These are phyloP conservation scores for Lasioglossum malachurum DNA, from an alignment of 2,888 invertebrate genomes.

Conservation along the genomic window DNA sequence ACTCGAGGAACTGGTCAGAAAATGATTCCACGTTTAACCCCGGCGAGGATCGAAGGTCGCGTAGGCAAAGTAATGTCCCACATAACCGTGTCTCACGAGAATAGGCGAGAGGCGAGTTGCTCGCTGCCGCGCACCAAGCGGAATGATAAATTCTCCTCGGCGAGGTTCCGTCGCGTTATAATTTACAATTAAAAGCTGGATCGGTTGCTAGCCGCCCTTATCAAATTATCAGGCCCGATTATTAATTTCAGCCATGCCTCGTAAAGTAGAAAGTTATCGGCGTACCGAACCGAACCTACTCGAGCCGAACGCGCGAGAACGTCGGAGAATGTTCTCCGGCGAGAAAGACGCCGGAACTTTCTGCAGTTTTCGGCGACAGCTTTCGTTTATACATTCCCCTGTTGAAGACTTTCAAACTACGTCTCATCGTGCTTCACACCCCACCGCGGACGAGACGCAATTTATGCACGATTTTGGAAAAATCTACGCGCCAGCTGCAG, in stretches of 20 bases:
- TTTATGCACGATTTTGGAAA: conserved; percentile 24
- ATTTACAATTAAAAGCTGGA: conserved; percentile 50
- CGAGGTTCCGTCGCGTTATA: conserved; percentile 31
- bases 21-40: conserved; percentile 48
- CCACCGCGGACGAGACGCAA: neutral
- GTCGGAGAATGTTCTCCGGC: neutral
- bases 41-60: conserved; percentile 41
- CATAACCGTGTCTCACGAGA: conserved; percentile 44
- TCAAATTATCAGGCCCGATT: conserved; percentile 43
- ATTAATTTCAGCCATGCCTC: conserved; percentile 21
- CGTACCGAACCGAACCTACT: neutral
- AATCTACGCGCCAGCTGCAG: neutral
- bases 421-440: conserved; percentile 12
- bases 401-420: neutral
- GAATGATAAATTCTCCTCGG: conserved; percentile 56
- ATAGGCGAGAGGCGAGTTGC: too few relatives aligned
- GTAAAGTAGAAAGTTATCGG: neutral
- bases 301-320: too few relatives aligned
- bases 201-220: conserved; percentile 11
- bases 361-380: neutral
- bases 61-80: conserved; percentile 51
- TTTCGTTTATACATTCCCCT: conserved; percentile 11
- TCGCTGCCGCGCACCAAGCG: conserved; percentile 38
- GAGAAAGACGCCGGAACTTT: neutral
- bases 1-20: conserved; percentile 26